Conservation (phyloP, 2,797 vertebrate species). For the Numenius phaeopus region DNA sequence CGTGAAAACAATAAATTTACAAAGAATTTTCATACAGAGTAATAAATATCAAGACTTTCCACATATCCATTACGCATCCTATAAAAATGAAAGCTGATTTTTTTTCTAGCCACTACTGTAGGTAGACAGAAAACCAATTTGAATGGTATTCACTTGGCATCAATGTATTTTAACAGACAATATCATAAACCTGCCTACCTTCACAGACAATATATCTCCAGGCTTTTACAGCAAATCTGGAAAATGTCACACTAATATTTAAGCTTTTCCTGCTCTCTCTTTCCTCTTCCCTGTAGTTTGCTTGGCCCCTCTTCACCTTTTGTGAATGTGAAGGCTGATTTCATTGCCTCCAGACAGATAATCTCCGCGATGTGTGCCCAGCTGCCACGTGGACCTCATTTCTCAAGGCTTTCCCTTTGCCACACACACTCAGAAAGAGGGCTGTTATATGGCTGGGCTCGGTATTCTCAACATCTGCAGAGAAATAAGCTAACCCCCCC, state of each 20-base stretch:
- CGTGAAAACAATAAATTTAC: slow-evolving; percentile 53
- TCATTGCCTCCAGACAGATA: background rate
- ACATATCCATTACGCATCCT: slow-evolving; percentile 26
- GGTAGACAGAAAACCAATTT: slow-evolving; percentile 44
- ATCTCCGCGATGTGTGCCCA: background rate
- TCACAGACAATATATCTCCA: slow-evolving; percentile 14
- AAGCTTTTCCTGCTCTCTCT: background rate
- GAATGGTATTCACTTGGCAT: slow-evolving; percentile 24
- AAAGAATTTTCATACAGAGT: slow-evolving; percentile 42
- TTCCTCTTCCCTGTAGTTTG: background rate
- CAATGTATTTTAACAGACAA: slow-evolving; percentile 44
- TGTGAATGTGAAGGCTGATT: background rate
- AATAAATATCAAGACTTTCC: slow-evolving; percentile 55
- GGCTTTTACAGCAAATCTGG: slow-evolving; percentile 22
- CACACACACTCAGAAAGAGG: background rate
- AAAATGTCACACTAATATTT: slow-evolving; percentile 42
- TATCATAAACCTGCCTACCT: slow-evolving; percentile 24
- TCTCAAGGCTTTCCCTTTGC: background rate
- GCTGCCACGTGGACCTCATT: background rate
- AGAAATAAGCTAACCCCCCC: background rate
- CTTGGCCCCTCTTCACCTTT: background rate
- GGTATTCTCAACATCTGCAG: background rate
- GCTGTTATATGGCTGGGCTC: background rate
- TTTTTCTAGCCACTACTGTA: slow-evolving; percentile 13
- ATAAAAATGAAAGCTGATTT: slow-evolving; percentile 36